Evolutionary conservation across 2,113 vertebrate genomes (phyloP), one percentile per base, ranked within the genome.

Genomic region (Phodopus roborovskii): DNA sequence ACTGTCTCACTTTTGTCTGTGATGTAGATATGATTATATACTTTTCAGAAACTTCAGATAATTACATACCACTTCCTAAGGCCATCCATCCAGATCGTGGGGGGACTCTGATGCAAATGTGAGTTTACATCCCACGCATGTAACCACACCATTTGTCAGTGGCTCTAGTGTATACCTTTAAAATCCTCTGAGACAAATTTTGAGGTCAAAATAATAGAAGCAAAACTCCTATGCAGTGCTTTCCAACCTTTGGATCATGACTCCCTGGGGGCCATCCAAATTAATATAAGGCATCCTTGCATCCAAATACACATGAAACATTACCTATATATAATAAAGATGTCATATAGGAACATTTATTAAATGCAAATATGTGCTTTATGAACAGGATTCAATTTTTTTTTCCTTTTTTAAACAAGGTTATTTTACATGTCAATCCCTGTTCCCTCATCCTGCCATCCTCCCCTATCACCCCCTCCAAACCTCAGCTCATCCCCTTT

Each of bases 261-360:
- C 75, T 84, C 26, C 13, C 33, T 88, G 6, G 24, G 22, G 33
- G 24, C 79, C 68, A 93, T 73, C 53, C 36, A 73, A 42, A 30
- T 92, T 96, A 94, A 92, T 79, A 73, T 81, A 77, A 92, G 20
- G 36, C 60, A 97, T 95, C 60, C 30, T 68, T 94, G 58, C 93
- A 24, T 88, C 33, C 60, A 96, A 74, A 78, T 91, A 68, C 45
- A 84, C 28, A 73, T 70, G 88, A 95, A 87, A 7, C 36, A 92
- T 93, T 92, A 77, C 87, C n/a, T 93, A 17, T 60, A 81, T 53
- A 64, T 33, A 93, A 81, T 92, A 87, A 96, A 97, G 68, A 77
- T 93, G 81, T 92, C 53, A 64, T 11, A 73, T 60, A 26, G 26
- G 45, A 39, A 9, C 58, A 39, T 56, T 89, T 91, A 79, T 90